Evolutionary conservation across 2,113 vertebrate genomes (phyloP), one percentile per base, ranked within the genome.

Genomic region (Polyodon spathula): DNA sequence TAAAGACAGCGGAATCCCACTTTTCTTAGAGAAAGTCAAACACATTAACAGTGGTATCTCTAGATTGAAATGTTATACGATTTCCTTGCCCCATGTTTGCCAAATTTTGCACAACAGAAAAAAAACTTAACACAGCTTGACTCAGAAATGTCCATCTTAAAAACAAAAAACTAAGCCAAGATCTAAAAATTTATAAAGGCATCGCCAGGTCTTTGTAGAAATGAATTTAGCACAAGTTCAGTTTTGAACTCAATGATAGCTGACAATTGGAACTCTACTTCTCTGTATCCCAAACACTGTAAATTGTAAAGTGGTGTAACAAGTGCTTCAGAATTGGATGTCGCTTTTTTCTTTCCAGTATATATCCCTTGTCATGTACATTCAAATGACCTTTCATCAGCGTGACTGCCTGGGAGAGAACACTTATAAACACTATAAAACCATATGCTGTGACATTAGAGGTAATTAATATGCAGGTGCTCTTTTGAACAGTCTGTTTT

Each of bases 1-100:
- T 83, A 85, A 84, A 89, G 82, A 84, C 87, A 88, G 88, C 84
- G 75, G 78, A 92, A 84, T 89, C 89, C 93, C 89, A 91, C 89
- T 89, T 90, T 89, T 81, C 81, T 88, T 71, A 87, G 81, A 86
- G 73, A 69, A 78, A 71, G 84, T 79, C 85, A 79, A 73, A 76
- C 73, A 77, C 79, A 79, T 80, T 69, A 87, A 88, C 78, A 81
- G 79, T 67, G 68, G 82, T 74, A 38, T n/a, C n/a, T n/a, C n/a
- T n/a, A n/a, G n/a, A 82, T 79, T 78, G 75, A 85, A 83, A 84
- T 83, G 78, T 86, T 78, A 80, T 85, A 82, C 86, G 78, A 78
- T 70, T 58, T 63, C 72, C 69, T 72, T 78, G 73, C 73, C 78
- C 74, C 71, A n/a, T n/a, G n/a, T n/a, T n/a, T n/a, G n/a, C n/a